Evolutionary conservation across 2,113 vertebrate genomes (phyloP), one percentile per base, ranked within the genome.

Genomic region (Limnothrissa miodon): DNA sequence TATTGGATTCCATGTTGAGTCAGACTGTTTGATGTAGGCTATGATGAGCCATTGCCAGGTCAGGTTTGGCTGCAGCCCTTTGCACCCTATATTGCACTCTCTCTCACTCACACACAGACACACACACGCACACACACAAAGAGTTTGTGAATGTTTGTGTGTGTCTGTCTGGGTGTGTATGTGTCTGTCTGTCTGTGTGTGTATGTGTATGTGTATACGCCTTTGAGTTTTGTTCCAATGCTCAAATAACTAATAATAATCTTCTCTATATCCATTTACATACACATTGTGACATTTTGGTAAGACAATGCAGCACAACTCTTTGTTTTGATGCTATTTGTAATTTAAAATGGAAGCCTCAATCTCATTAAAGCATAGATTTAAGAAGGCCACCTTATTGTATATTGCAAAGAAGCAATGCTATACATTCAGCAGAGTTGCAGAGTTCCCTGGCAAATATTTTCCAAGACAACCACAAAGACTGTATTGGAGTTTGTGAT

Each of bases 401-500:
- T 23, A 83, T 59, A 82, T 82, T 39, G 42, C 78, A 39, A 59
- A 36, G 33, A 36, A 74, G 36, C 81, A 84, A 80, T 87, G 53
- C 79, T 33, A 84, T 85, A 90, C 56, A 88, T 87, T 62, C 80
- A 82, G 85, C 82, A 88, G 86, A 89, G 86, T 89, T 86, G 66
- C 89, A 89, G 88, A 81, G 83, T 88, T 89, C 56, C 85, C 87
- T 90, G 90, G 85, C 87, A 88, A 82, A 82, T 83, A 84, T 87
- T 89, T 82, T 81, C 80, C 82, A 13, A 82, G 39, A 51, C 83
- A 87, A 89, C 87, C 59, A 81, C 39, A 80, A 89, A 85, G 33
- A 82, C 88, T 90, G 86, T 90, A 84, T 85, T 87, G 78, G 83
- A 90, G 90, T 91, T 90, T 92, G 90, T 93, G 92, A 93, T 93